These are phyloP conservation scores for Malacoctenus gilli DNA, from an alignment of 2,797 vertebrate species.

Conservation along the genomic window DNA sequence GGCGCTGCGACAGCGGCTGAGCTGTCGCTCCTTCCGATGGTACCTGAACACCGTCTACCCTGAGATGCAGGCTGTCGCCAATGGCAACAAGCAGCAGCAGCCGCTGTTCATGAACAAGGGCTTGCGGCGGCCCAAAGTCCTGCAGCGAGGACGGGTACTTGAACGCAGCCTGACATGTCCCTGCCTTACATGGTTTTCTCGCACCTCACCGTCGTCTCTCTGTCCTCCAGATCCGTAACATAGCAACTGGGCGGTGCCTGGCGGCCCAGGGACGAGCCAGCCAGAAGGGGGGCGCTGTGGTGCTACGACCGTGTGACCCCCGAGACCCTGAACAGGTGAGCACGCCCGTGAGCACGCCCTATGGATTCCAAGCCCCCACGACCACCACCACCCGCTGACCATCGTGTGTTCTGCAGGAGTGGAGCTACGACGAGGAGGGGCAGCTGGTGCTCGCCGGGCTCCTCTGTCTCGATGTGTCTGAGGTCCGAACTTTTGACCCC, in stretches of 20 bases:
- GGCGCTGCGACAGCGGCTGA: slow-evolving; percentile 84
- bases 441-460: slow-evolving; percentile 91
- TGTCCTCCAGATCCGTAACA: slow-evolving; percentile 84
- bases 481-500: slow-evolving; percentile 89
- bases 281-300: slow-evolving; percentile 91
- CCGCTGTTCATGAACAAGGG: slow-evolving; percentile 87
- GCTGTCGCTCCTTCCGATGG: slow-evolving; percentile 92
- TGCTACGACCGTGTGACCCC: slow-evolving; percentile 87
- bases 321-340: slow-evolving; percentile 79
- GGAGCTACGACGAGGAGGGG: slow-evolving; percentile 93
- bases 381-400: too few species aligned
- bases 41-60: slow-evolving; percentile 95
- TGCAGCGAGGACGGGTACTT: slow-evolving; percentile 90
- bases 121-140: slow-evolving; percentile 87
- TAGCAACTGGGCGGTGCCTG: slow-evolving; percentile 87
- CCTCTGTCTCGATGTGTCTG: slow-evolving; percentile 92
- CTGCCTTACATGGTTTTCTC: background rate
- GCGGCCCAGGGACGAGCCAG: slow-evolving; percentile 90
- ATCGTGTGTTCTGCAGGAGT: slow-evolving; percentile 77
- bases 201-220: background rate
- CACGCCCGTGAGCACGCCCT: background rate
- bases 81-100: slow-evolving; percentile 83
- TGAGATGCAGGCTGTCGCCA: slow-evolving; percentile 90
- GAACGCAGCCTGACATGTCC: slow-evolving; percentile 24
- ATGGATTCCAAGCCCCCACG: too few species aligned